A percentile compares a stretch with the other conserved stretches of the same genome.
Evolutionary conservation across 1,140 invertebrate genomes (phyloP).

Genomic region (Drosophila trapezifrons): DNA sequence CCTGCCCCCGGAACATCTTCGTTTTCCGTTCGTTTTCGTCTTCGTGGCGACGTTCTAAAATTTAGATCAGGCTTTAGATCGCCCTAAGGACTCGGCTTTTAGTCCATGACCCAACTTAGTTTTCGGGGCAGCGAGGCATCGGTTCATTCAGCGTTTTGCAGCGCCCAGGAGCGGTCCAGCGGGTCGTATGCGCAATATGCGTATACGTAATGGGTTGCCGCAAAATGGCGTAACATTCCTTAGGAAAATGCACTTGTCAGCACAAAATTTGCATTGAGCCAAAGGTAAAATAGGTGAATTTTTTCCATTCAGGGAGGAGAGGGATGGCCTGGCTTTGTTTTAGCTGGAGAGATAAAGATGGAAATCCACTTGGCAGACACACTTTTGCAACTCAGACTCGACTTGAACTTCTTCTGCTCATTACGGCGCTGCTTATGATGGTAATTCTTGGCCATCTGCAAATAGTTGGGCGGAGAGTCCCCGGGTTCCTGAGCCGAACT

Average conservation of each 20-base stretch:
- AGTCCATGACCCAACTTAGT: conserved; percentile 23
- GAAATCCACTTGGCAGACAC: conserved; percentile 33
- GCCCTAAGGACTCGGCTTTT: conserved; percentile 31
- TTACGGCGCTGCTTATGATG: conserved; percentile 70
- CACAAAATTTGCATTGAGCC: conserved; percentile 36
- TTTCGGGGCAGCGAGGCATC: conserved; percentile 1
- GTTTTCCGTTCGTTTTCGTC: conserved; percentile 15
- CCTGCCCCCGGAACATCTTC: conserved; percentile 2
- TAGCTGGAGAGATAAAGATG: neutral
- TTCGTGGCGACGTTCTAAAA: conserved; percentile 10
- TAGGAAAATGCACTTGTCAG: conserved; percentile 72
- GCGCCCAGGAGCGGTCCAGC: conserved; percentile 29
- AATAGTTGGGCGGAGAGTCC: conserved; percentile 9
- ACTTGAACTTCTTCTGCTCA: conserved; percentile 42
- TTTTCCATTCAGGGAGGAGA: neutral
- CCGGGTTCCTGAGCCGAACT: conserved; percentile 11
- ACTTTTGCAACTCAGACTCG: conserved; percentile 18
- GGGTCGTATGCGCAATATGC: conserved; percentile 48
- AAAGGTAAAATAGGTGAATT: conserved; percentile 15
- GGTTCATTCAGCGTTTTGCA: conserved; percentile 56
- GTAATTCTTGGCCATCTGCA: conserved; percentile 61
- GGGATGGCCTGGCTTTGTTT: neutral
- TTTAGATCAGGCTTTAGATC: conserved; percentile 7
- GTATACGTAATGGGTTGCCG: neutral
- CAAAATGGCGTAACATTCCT: conserved; percentile 38